Evolutionary conservation across 2,888 invertebrate genomes (phyloP).

Genomic region (Formica aserva): DNA sequence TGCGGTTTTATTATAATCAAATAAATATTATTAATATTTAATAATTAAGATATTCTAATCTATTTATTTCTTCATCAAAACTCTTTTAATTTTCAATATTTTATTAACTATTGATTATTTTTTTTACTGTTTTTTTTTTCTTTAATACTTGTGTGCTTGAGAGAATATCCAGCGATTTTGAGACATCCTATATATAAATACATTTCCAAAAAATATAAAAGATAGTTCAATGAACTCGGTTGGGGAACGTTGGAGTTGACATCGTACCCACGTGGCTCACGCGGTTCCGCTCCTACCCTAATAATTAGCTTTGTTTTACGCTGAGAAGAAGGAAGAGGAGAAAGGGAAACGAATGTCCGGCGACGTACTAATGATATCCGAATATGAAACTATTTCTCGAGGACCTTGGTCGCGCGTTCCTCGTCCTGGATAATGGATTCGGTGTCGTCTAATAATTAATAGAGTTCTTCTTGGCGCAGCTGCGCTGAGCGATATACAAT

Average conservation of each 20-base stretch:
- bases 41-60: neutral
- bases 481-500: slow-evolving; percentile 63
- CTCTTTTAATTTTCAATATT: neutral
- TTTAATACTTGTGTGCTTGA: neutral
- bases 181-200: neutral
- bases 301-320: slow-evolving; percentile 83
- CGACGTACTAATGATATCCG: slow-evolving; percentile 73
- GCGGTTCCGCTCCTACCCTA: slow-evolving; percentile 72
- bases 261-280: slow-evolving; percentile 40
- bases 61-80: neutral
- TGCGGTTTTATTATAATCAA: neutral
- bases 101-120: neutral
- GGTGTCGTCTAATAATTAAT: slow-evolving; percentile 85
- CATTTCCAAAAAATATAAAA: neutral
- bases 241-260: slow-evolving; percentile 23
- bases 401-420: slow-evolving; percentile 77
- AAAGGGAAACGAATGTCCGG: slow-evolving; percentile 56
- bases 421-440: slow-evolving; percentile 84
- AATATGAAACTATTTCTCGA: slow-evolving; percentile 76
- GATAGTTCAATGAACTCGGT: neutral
- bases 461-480: slow-evolving; percentile 80
- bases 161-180: neutral
- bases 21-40: neutral
- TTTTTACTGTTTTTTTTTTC: neutral
- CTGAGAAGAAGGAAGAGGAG: slow-evolving; percentile 39